Evolutionary conservation across 2,888 invertebrate species (phyloP), one percentile per base, ranked within the genome.

Genomic region (Operophtera brumata): DNA sequence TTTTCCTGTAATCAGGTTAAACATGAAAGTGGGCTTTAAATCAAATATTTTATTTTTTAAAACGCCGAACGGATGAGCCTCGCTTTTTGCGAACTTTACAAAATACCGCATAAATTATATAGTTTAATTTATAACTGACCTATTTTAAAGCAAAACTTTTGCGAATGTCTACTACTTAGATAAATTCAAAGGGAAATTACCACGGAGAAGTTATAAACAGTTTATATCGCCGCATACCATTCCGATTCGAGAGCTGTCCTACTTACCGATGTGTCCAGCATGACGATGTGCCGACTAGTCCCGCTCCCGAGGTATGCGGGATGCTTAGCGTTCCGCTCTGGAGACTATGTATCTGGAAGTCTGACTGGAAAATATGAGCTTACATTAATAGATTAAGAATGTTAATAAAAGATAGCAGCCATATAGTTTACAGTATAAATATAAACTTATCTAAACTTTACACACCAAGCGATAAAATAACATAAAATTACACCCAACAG

Each of bases 1-100:
- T 39, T 43, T 30, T 42, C 12, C 20, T 40, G 36, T 43, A 43
- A 50, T 48, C 48, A 54, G 49, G 47, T 47, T 47, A 42, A 47
- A 43, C 43, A 44, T 54, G 47, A 45, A 47, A 52, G 35, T 51
- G 35, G 30, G 30, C 20, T 36, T 28, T 52, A 52, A 41, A 47
- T 52, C 51, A 46, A 47, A 36, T 10, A 20, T 41, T 35, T 28
- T 36, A 37, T n/a, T 9, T 41, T 36, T 30, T 14, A 13, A 34
- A 39, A 26, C 30, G 9, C 11, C 1, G 13, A 46, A 10, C 37
- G 43, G 39, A 40, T 35, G 34, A 40, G 9, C 1, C 8, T 1
- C 6, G 35, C 6, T 25, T 47, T 51, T 44, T 13, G 13, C 14
- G 37, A 49, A 50, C 11, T 40, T 48, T 40, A 28, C 32, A 40